Conservation (phyloP, 1,140 invertebrate species). For the Palaemon carinicauda region DNA sequence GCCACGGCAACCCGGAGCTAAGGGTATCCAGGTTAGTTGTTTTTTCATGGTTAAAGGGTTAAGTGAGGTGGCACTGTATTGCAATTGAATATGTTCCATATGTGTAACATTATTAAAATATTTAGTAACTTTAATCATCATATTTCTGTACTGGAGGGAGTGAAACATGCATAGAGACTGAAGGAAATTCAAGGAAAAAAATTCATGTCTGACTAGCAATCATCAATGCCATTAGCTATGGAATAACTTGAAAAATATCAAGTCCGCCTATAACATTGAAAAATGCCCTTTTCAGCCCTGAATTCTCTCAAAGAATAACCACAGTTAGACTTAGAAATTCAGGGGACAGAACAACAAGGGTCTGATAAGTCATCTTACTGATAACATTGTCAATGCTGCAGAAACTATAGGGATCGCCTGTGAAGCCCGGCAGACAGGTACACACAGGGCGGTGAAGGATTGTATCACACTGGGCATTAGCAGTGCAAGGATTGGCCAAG, state of each 20-base stretch:
- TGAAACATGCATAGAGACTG: not conserved
- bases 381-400: conserved; percentile 41
- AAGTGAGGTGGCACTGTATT: not conserved
- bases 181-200: no score
- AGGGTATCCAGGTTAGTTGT: conserved; percentile 38
- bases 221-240: no score
- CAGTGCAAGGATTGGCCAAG: conserved; percentile 61
- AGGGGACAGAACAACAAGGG: conserved; percentile 18
- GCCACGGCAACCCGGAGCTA: conserved; percentile 73
- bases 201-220: no score
- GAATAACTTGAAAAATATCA: no score
- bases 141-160: not conserved
- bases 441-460: conserved; percentile 62
- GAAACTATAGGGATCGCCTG: conserved; percentile 61
- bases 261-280: no score
- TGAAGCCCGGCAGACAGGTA: conserved; percentile 62
- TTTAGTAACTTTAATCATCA: no score
- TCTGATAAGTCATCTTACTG: conserved; percentile 25
- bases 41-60: not conserved
- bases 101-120: no score
- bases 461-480: conserved; percentile 62
- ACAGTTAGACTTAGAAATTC: not conserved
- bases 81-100: not conserved
- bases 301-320: no score
- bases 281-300: no score